Evolutionary conservation across 1,140 invertebrate species (phyloP).

Genomic region (Megathymus violae): DNA sequence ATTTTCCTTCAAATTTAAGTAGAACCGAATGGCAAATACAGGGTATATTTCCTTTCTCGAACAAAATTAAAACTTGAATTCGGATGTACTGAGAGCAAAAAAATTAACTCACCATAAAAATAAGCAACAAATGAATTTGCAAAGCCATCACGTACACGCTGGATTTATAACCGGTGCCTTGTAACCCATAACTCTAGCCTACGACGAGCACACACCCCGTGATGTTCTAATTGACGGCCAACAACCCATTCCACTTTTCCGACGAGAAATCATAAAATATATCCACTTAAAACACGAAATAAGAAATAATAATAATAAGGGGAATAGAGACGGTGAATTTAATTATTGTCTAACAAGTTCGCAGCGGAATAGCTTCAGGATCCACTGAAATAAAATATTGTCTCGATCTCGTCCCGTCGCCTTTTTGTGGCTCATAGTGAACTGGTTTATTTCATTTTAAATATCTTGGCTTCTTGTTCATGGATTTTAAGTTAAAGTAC

Average conservation of each 20-base stretch:
- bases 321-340: constrained; percentile 47
- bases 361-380: constrained; percentile 46
- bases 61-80: too few species aligned
- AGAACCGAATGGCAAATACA: too few species aligned
- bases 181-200: constrained; percentile 9
- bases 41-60: too few species aligned
- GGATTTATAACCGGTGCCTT: constrained; percentile 14
- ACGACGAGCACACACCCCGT: background rate
- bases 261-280: constrained; percentile 10
- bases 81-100: too few species aligned
- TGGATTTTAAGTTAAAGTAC: too few species aligned
- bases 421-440: too few species aligned
- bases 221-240: constrained; percentile 8
- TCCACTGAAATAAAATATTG: constrained; percentile 35
- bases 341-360: constrained; percentile 63
- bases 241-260: constrained; percentile 23
- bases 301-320: constrained; percentile 40
- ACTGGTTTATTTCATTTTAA: too few species aligned
- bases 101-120: too few species aligned
- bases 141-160: constrained; percentile 3
- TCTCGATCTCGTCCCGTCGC: background rate
- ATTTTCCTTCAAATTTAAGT: too few species aligned
- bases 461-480: too few species aligned
- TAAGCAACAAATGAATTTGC: background rate
- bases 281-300: constrained; percentile 25